These are phyloP conservation scores for Notothenia rossii DNA, from an alignment of 2,113 vertebrate species.

Conservation along the genomic window DNA sequence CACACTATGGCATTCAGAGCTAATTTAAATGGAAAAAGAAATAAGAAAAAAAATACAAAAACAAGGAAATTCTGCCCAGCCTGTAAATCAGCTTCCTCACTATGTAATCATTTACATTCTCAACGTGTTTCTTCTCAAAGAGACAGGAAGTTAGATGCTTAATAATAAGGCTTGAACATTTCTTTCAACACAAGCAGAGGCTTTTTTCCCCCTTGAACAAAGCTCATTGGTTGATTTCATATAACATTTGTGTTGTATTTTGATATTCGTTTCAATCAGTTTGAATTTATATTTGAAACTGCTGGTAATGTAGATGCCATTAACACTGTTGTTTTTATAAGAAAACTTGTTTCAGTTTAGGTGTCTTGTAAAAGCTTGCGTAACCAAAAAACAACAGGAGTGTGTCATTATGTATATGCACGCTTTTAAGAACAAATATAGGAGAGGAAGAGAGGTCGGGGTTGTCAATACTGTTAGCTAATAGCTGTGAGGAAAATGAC, in stretches of 20 bases:
- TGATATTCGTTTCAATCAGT: too few species aligned
- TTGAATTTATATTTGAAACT: slow-evolving; percentile 16
- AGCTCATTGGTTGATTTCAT: slow-evolving; percentile 1
- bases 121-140: slow-evolving; percentile 20
- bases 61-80: background rate
- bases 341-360: slow-evolving; percentile 7
- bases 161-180: slow-evolving; percentile 34
- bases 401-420: slow-evolving; percentile 54
- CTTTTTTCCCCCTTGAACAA: background rate
- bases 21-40: background rate
- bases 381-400: slow-evolving; percentile 40
- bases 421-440: slow-evolving; percentile 50
- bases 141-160: slow-evolving; percentile 12
- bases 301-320: slow-evolving; percentile 7
- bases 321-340: background rate
- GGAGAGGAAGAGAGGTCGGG: slow-evolving; percentile 33
- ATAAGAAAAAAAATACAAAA: slow-evolving; percentile 9
- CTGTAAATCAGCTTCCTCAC: slow-evolving; percentile 4
- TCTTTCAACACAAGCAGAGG: slow-evolving; percentile 19
- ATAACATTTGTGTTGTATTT: slow-evolving; percentile 12
- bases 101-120: slow-evolving; percentile 33
- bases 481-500: slow-evolving; percentile 32
- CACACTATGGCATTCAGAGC: slow-evolving; percentile 9
- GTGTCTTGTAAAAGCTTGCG: slow-evolving; percentile 36
- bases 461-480: slow-evolving; percentile 28